Base-by-base conservation (phyloP, 2,888 invertebrate genomes). In the Melieria picta region DNA sequence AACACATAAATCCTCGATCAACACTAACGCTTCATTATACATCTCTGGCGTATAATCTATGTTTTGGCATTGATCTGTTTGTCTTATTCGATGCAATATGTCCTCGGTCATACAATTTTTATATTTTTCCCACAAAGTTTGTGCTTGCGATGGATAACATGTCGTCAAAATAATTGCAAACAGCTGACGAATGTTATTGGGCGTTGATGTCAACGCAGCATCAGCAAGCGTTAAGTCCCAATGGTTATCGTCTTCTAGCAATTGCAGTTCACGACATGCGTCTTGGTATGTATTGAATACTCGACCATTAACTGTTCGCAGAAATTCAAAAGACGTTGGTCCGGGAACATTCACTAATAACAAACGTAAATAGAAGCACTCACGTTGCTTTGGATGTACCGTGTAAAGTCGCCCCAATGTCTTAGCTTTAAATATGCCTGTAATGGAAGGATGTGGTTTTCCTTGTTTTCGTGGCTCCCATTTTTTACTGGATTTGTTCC, bases 231-330 rank as follows among this genome's bases (percentile, higher is more conserved):
- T 64, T 1, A 64, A n/a, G n/a, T 64, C 64, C 64, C 64, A 64
- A 42, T 64, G 30, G 4, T 55, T 57, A 30, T 57, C 57, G 13
- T 57, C 57, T 57, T 65, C 55, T n/a, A 65, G 43, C 45, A 65
- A 45, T 55, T 55, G 43, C 45, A 65, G 13, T 43, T 65, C 64
- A 3, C 80, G 77, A 77, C 83, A 85, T 43, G 85, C 85, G 68
- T 79, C 82, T 64, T 81, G 75, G 78, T 80, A 87, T 72, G 84
- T 82, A 45, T 52, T 75, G 72, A 75, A 84, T 60, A 81, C 11
- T 76, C 57, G 48, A 76, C 81, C 84, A 80, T 86, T 76, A 61
- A 87, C 81, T 71, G 83, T 86, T 81, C 83, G 78, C 11, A 78
- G 63, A 43, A 64, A n/a, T 72, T 74, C n/a, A 69, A 82, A 82